Evolutionary conservation across 2,888 invertebrate species (phyloP).

Genomic region (Osmoderma eremita): DNA sequence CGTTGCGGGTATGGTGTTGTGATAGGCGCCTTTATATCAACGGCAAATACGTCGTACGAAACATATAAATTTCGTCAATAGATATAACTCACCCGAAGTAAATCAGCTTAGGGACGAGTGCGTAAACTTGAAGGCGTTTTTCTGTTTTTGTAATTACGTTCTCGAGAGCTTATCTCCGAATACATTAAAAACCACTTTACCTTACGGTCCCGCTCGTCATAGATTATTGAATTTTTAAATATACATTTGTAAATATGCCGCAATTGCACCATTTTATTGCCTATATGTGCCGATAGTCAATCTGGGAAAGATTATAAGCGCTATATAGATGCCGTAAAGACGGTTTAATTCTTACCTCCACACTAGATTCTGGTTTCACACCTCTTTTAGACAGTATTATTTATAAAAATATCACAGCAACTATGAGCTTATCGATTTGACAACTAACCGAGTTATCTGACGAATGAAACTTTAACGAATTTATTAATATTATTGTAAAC

Average conservation of each 20-base stretch:
- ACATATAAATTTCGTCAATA: constrained; percentile 20
- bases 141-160: constrained; percentile 30
- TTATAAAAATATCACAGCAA: too few species aligned
- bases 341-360: background rate
- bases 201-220: constrained; percentile 13
- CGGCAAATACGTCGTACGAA: background rate
- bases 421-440: background rate
- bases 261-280: constrained; percentile 31
- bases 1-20: too few species aligned
- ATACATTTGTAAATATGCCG: constrained; percentile 18
- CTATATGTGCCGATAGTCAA: constrained; percentile 25
- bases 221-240: constrained; percentile 22
- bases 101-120: constrained; percentile 17
- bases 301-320: constrained; percentile 15
- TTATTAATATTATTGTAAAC: too few species aligned
- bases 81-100: constrained; percentile 14
- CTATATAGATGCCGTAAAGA: constrained; percentile 8
- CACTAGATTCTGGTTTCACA: background rate
- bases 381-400: too few species aligned
- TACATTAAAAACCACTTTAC: constrained; percentile 35
- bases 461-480: too few species aligned
- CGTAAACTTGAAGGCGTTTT: constrained; percentile 17
- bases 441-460: too few species aligned
- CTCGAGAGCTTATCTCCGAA: constrained; percentile 11
- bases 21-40: background rate